Evolutionary conservation across 1,140 invertebrate species (phyloP), one percentile per base, ranked within the genome.

Genomic region (Bactericera cockerelli): DNA sequence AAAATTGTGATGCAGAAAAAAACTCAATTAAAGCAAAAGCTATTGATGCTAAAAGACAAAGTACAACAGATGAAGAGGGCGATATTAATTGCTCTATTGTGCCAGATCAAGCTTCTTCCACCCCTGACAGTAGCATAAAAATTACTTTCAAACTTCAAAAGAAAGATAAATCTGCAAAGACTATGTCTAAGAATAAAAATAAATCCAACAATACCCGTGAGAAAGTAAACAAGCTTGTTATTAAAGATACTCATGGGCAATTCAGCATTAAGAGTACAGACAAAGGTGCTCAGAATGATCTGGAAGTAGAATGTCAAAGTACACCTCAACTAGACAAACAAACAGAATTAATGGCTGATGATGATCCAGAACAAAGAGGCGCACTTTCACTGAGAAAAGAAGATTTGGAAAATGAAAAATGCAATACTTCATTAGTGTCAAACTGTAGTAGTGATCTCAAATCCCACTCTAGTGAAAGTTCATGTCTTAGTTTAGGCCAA

Each of bases 51-150:
- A 49, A 49, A 49, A 49, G 42, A 49, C 8, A 22, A 49, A 49
- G 42, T 16, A 49, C 42, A 49, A 49, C 42, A 49, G 22, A 22
- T 49, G 42, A 49, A 6, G 42, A 49, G 3, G n/a, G 42, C 8
- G 42, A 49, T 49, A 49, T 49, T 16, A 49, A 49, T n/a, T 49
- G 42, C 22, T 49, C 42, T 19, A 49, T 49, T 49, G 42, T 49
- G 19, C n/a, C 4, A n/a, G 42, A 49, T 19, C n/a, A 49, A 19
- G 3, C n/a, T 4, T 6, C 3, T 19, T 16, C 4, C n/a, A 49
- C n/a, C 19, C n/a, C 3, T 6, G 42, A 49, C 22, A 49, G 42
- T n/a, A 22, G 42, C 8, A 19, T 49, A 49, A 49, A 49, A 49
- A 49, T 49, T 8, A 49, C n/a, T 10, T 49, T 49, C 42, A 49